Conservation (phyloP, 2,797 vertebrate genomes). For the Kryptopterus vitreolus region DNA sequence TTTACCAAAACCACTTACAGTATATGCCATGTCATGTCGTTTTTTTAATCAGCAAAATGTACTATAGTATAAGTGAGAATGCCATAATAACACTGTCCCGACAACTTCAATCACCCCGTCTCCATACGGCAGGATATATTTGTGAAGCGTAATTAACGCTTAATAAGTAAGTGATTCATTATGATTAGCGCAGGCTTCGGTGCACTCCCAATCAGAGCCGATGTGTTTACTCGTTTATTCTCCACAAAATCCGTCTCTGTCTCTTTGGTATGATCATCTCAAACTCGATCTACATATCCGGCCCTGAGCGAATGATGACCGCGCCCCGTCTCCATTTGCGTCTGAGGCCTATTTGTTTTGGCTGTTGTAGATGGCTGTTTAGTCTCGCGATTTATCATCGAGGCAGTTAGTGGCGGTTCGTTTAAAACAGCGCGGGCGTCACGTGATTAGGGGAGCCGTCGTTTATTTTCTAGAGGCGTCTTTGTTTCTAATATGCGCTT, state of each 20-base stretch:
- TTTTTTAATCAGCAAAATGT: conserved; percentile 83
- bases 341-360: conserved; percentile 72
- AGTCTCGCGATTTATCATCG: conserved; percentile 69
- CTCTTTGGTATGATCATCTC: conserved; percentile 57
- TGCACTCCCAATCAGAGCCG: conserved; percentile 77
- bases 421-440: conserved; percentile 52
- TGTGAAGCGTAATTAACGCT: conserved; percentile 79
- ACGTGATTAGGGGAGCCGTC: conserved; percentile 49
- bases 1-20: conserved; percentile 68
- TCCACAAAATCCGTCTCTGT: conserved; percentile 77
- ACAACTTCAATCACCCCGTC: conserved; percentile 61
- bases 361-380: conserved; percentile 57
- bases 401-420: conserved; percentile 63
- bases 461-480: conserved; percentile 32
- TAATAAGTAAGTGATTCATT: conserved; percentile 88
- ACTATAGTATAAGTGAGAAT: conserved; percentile 80
- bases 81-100: conserved; percentile 77
- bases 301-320: conserved; percentile 55
- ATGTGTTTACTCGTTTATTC: conserved; percentile 74
- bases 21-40: conserved; percentile 78
- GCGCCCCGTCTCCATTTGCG: conserved; percentile 68
- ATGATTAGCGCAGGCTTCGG: conserved; percentile 78
- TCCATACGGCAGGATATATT: conserved; percentile 75
- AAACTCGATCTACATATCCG: conserved; percentile 69
- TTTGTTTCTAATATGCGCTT: conserved; percentile 39